Percentiles rank a stretch among this genome's conserved stretches.
phyloP scores from a whole-genome alignment of 2,113 vertebrate species.

The Rhinolophus ferrumequinum region DNA sequence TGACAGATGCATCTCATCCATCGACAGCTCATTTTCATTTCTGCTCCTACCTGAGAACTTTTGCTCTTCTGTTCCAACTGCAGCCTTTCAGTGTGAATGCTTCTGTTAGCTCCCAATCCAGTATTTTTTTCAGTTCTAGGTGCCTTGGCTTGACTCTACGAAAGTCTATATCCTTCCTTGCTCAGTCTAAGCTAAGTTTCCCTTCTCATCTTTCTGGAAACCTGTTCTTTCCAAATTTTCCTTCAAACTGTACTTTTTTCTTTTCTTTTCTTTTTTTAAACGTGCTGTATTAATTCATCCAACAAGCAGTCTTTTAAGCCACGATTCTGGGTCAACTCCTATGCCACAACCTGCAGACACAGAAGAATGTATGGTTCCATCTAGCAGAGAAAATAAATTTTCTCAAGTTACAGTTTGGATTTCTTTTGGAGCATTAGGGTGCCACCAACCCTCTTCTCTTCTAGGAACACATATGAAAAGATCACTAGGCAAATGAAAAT shows the following conservation, averaged over 20 bases:
- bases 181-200: neutral
- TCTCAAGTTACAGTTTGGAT: neutral
- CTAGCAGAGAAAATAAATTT: neutral
- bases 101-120: neutral
- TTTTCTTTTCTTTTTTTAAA: neutral
- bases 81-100: neutral
- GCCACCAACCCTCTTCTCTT: neutral
- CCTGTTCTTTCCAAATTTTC: neutral
- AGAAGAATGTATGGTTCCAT: neutral
- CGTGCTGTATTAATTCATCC: neutral
- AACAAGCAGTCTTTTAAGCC: neutral
- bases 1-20: neutral
- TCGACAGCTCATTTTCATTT: neutral
- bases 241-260: neutral
- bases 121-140: neutral
- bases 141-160: neutral
- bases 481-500: neutral
- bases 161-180: neutral
- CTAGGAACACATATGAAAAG: neutral
- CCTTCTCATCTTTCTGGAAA: slow-evolving; percentile 48
- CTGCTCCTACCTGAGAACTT: neutral
- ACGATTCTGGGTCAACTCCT: neutral
- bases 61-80: neutral
- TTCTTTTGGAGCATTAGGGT: neutral
- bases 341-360: neutral